A percentile compares a stretch with the other conserved stretches of the same genome.
Evolutionary conservation across 2,113 vertebrate species (phyloP).

Genomic region (Corythaixoides concolor): DNA sequence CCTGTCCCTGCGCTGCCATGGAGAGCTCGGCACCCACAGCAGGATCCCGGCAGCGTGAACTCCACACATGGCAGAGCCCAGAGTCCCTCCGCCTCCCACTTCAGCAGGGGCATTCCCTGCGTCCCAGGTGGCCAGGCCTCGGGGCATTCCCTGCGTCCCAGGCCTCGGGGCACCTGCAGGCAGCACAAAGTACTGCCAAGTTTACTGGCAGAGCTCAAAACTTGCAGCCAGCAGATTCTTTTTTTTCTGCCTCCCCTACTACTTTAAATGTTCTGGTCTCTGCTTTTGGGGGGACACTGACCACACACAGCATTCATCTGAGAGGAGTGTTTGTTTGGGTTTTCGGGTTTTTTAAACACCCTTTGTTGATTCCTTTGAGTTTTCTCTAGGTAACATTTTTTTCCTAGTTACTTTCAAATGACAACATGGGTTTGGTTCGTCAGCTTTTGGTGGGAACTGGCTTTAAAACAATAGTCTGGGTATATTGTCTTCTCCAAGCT

Average conservation of each 20-base stretch:
- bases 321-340: neutral
- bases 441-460: neutral
- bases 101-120: neutral
- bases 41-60: neutral
- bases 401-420: neutral
- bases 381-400: neutral
- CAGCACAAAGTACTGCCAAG: neutral
- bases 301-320: neutral
- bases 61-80: accelerated
- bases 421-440: neutral
- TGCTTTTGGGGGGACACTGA: neutral
- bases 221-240: neutral
- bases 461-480: neutral
- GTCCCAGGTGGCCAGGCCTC: too few species aligned
- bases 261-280: neutral
- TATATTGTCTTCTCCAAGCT: neutral
- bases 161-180: neutral
- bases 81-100: neutral
- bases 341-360: neutral
- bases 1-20: neutral
- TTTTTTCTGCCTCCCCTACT: neutral
- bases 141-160: too few species aligned
- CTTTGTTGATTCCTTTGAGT: neutral
- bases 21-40: neutral
- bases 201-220: neutral